phyloP scores from a whole-genome alignment of 2,797 vertebrate species.

The Melanotaenia trifasciata region DNA sequence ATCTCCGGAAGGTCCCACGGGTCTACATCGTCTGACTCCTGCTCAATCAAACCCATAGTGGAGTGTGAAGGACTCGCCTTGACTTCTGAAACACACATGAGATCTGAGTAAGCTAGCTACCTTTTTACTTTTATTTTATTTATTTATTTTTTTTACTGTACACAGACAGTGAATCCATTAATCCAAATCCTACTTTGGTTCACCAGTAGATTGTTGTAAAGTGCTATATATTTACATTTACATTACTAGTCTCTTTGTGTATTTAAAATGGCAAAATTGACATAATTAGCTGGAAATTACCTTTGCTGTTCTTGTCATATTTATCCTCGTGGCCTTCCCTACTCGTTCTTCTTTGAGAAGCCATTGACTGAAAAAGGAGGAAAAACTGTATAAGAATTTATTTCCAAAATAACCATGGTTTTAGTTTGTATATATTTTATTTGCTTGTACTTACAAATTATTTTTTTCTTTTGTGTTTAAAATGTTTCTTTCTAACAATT shows the following conservation, averaged over 20 bases:
- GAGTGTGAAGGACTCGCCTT: slow-evolving; percentile 83
- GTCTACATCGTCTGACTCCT: slow-evolving; percentile 67
- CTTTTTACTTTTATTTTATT: too few species aligned
- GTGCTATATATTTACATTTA: too few species aligned
- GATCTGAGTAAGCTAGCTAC: background rate
- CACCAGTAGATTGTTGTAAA: too few species aligned
- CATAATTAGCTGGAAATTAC: slow-evolving; percentile 34
- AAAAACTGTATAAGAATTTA: background rate
- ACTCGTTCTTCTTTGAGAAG: slow-evolving; percentile 79
- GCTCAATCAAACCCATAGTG: slow-evolving; percentile 83
- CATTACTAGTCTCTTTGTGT: too few species aligned
- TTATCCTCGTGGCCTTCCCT: slow-evolving; percentile 68
- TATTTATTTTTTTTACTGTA: too few species aligned
- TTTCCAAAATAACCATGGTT: background rate
- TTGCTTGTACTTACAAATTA: background rate
- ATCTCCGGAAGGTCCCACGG: slow-evolving; percentile 90
- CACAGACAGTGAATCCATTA: background rate
- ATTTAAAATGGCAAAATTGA: too few species aligned
- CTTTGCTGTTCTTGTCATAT: slow-evolving; percentile 56
- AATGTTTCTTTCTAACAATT: background rate
- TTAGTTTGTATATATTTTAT: background rate
- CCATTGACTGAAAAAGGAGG: slow-evolving; percentile 81
- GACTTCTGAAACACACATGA: slow-evolving; percentile 46
- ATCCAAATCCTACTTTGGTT: too few species aligned
- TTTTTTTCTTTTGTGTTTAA: background rate